These are phyloP conservation scores for Ageneiosus marmoratus DNA, from an alignment of 2,113 vertebrate genomes.

Conservation along the genomic window DNA sequence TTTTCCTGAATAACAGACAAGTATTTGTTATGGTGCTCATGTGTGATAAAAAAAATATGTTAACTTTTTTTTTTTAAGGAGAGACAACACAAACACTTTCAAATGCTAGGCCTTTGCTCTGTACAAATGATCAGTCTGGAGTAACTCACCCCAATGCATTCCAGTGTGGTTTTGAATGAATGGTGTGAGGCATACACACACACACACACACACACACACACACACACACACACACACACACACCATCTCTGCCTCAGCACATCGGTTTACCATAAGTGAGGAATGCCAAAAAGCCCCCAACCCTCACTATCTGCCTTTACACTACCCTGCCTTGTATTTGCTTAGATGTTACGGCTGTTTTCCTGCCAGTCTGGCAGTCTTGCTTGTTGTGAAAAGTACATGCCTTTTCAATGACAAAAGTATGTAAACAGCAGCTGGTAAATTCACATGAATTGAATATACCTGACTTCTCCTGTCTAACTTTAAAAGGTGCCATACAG, in stretches of 20 bases:
- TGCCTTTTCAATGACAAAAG: not conserved
- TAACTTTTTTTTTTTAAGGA: not conserved
- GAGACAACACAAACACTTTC: not conserved
- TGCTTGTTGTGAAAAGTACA: not conserved
- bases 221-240: slow-evolving; percentile 13
- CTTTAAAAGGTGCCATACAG: not conserved
- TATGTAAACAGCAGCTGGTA: slow-evolving; percentile 3
- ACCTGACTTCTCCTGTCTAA: not conserved
- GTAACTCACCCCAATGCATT: slow-evolving; percentile 17
- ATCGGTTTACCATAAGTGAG: slow-evolving; percentile 15
- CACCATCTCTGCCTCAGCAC: not conserved
- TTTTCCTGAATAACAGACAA: not conserved
- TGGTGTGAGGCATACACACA: slow-evolving; percentile 3
- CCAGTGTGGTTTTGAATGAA: slow-evolving; percentile 38
- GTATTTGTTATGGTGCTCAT: not conserved
- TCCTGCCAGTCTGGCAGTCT: not conserved
- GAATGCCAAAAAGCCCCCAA: slow-evolving; percentile 11
- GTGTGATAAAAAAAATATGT: not conserved
- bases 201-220: slow-evolving; percentile 14
- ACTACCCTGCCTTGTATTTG: slow-evolving; percentile 8
- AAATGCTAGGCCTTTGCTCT: not conserved
- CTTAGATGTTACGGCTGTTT: not conserved
- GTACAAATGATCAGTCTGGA: slow-evolving; percentile 15
- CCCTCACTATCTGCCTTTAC: slow-evolving; percentile 3
- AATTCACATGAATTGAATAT: not conserved